phyloP scores from a whole-genome alignment of 2,113 vertebrate species.

The Lepus timidus region DNA sequence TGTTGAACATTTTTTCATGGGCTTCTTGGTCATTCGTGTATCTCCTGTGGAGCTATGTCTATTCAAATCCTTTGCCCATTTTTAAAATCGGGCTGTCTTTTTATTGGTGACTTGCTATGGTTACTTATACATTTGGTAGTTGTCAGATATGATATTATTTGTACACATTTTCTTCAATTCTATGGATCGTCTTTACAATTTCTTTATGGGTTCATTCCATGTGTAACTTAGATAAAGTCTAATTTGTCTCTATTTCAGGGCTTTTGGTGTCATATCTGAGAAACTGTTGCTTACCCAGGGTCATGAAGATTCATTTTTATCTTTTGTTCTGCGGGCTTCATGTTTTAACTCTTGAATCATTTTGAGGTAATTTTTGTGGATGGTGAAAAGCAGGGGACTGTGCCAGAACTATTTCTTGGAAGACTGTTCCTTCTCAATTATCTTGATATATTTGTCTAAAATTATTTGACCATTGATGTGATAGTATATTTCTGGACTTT shows the following conservation, averaged over 20 bases:
- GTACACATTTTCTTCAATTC: not conserved
- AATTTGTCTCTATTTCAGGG: not conserved
- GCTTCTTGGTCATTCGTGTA: no score
- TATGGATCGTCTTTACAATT: not conserved
- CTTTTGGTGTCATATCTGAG: slow-evolving; percentile 9
- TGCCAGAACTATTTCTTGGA: not conserved
- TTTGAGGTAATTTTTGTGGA: slow-evolving; percentile 40
- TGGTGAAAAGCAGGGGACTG: not conserved
- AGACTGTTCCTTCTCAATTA: slow-evolving; percentile 9
- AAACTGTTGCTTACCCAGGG: not conserved
- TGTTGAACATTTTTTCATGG: not conserved
- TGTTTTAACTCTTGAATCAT: not conserved
- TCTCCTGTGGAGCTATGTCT: not conserved
- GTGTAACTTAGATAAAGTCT: not conserved
- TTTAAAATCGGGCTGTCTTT: slow-evolving; percentile 35
- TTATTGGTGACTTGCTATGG: not conserved
- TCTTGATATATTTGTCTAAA: not conserved
- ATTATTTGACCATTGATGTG: not conserved
- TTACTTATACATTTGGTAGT: not conserved
- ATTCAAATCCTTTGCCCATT: not conserved
- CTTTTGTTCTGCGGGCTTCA: not conserved
- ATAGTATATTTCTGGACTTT: slow-evolving; percentile 20
- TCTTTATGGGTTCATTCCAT: not conserved
- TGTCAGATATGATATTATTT: not conserved
- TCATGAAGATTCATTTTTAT: slow-evolving; percentile 14